Evolutionary conservation across 2,888 invertebrate genomes (phyloP), one percentile per base, ranked within the genome.

Genomic region (Trypoxylon attenuatum): DNA sequence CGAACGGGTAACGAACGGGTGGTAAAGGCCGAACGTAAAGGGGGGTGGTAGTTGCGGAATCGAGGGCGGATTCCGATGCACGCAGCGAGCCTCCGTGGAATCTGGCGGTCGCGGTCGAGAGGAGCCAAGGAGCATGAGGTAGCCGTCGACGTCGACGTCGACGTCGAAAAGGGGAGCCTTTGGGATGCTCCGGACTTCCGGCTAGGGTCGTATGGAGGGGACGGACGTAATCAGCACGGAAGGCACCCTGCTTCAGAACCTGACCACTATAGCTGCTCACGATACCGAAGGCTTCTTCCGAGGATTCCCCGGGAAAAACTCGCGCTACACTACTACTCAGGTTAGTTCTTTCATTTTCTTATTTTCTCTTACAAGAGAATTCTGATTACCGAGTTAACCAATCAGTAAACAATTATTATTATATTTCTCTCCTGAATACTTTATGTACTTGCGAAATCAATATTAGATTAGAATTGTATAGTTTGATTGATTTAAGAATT

Each of bases 141-240:
- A 82, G 79, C 74, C 64, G 76, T 66, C 43, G 74, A 71, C 57
- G 55, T 66, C n/a, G 78, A 79, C 76, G 71, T 82, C 81, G 79
- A 73, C 64, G 76, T 66, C 43, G 74, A 71, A 55, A 53, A 67
- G 59, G 77, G 84, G 84, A 77, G 82, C 82, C 81, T 66, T 82
- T 84, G 83, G 82, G 84, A 84, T 86, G 84, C 83, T 83, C 83
- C 84, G 76, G 78, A 81, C 78, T 80, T 81, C 79, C 80, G 84
- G 85, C 76, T 86, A 84, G 83, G 81, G 79, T 85, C 87, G 85
- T 85, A 87, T 87, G 87, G 87, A 87, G 87, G 87, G 84, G 79
- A 81, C 82, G 81, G 78, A 83, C 81, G 80, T 71, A 81, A 82
- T 59, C 65, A 72, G 63, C 65, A 81, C 84, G 77, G 85, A 85